A percentile compares a stretch with the other conserved stretches of the same genome.
These are phyloP conservation scores for Akabosia matsudoensis DNA, from an alignment of 1,140 invertebrate species.

Conservation along the genomic window DNA sequence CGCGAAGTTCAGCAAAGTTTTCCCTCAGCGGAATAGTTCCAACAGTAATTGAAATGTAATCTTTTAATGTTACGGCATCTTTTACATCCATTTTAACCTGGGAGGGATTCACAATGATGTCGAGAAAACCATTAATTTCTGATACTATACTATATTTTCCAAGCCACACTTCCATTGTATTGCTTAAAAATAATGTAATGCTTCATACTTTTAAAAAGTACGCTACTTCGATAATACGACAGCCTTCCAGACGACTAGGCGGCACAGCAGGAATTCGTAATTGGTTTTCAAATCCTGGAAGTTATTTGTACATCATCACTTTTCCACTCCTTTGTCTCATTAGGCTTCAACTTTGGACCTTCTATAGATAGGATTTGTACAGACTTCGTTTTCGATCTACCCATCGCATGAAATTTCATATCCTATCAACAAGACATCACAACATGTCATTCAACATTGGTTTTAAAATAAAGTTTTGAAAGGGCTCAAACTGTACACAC, in stretches of 20 bases:
- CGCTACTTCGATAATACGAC: constrained; percentile 30
- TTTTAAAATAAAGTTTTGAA: no score
- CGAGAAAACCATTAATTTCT: neutral
- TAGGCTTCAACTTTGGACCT: constrained; percentile 30
- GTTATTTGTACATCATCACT: neutral
- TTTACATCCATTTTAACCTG: constrained; percentile 39
- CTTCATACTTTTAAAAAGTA: constrained; percentile 34
- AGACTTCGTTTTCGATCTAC: constrained; percentile 24
- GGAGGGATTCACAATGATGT: neutral
- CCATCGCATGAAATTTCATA: constrained; percentile 32
- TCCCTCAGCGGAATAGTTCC: constrained; percentile 39
- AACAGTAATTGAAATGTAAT: constrained; percentile 32
- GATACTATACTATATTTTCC: no score
- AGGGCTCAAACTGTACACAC: no score
- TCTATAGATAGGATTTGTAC: constrained; percentile 19
- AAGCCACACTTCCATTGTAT: no score
- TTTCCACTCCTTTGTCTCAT: constrained; percentile 28
- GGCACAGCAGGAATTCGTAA: constrained; percentile 36
- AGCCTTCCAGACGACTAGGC: constrained; percentile 35
- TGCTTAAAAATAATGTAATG: neutral
- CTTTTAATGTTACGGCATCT: constrained; percentile 34
- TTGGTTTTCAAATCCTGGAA: neutral
- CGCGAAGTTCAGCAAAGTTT: constrained; percentile 30
- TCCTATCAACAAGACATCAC: neutral
- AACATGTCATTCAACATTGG: neutral